A percentile compares a stretch with the other conserved stretches of the same genome.
These are phyloP conservation scores for Paracentrotus lividus DNA, from an alignment of 53 echinoderm and acorn worm species.

Conservation along the genomic window DNA sequence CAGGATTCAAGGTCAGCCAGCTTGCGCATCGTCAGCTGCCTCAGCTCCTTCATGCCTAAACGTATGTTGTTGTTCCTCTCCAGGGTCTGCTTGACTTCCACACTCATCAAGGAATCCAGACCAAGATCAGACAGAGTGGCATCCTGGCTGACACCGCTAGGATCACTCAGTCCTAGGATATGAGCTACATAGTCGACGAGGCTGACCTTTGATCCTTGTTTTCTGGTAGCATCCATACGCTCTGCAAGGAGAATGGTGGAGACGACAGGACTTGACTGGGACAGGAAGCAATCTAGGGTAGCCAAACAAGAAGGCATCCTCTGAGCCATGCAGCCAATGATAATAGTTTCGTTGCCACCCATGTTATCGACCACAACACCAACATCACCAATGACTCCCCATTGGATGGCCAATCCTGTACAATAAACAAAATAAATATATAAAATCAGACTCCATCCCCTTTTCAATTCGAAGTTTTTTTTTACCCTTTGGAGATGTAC, in stretches of 20 bases:
- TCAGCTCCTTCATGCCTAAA: slow-evolving; percentile 82
- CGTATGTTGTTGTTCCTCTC: slow-evolving; percentile 80
- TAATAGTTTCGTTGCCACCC: slow-evolving; percentile 80
- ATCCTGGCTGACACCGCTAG: slow-evolving; percentile 75
- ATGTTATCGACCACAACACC: slow-evolving; percentile 86
- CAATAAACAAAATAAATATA: not conserved
- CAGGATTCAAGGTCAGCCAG: slow-evolving; percentile 67
- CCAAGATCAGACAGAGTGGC: slow-evolving; percentile 84
- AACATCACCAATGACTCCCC: slow-evolving; percentile 92
- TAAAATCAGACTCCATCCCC: not conserved
- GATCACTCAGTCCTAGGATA: slow-evolving; percentile 83
- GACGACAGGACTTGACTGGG: slow-evolving; percentile 77
- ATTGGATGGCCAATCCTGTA: slow-evolving; percentile 87
- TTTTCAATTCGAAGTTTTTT: no score
- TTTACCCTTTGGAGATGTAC: no score
- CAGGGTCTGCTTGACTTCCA: slow-evolving; percentile 87
- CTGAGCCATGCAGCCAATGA: slow-evolving; percentile 78
- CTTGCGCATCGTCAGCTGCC: slow-evolving; percentile 82
- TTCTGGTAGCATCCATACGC: slow-evolving; percentile 5
- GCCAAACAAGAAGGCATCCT: slow-evolving; percentile 84
- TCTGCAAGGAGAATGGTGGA: slow-evolving; percentile 80
- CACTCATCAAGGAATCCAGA: slow-evolving; percentile 87
- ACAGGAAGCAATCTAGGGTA: slow-evolving; percentile 79
- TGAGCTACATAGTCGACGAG: slow-evolving; percentile 76
- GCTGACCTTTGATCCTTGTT: slow-evolving; percentile 62